These are phyloP conservation scores for Leuctra nigra DNA, from an alignment of 2,888 invertebrate genomes.

Conservation along the genomic window DNA sequence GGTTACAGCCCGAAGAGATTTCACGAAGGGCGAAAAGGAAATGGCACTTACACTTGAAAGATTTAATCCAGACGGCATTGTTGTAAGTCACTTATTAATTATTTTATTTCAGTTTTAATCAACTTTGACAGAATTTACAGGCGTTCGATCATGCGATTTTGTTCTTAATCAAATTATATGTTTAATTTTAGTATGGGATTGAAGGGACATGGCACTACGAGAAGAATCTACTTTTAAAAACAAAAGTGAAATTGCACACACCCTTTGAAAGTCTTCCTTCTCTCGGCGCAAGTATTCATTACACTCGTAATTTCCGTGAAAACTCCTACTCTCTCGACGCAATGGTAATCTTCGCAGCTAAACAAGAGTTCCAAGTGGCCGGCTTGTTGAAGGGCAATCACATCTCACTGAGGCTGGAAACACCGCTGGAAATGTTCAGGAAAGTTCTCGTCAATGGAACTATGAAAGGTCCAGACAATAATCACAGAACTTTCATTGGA, in stretches of 20 bases:
- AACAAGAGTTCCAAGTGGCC: constrained; percentile 5
- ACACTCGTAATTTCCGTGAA: neutral
- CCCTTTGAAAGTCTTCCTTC: constrained; percentile 47
- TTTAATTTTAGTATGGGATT: constrained; percentile 4
- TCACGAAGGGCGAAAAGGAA: constrained; percentile 55
- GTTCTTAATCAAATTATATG: too few species aligned
- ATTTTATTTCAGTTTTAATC: too few species aligned
- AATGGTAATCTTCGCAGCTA: constrained; percentile 1
- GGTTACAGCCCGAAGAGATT: constrained; percentile 60
- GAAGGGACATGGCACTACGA: constrained; percentile 10
- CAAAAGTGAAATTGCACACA: constrained; percentile 40
- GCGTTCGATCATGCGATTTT: too few species aligned
- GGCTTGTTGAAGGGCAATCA: neutral
- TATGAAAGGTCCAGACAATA: constrained; percentile 1
- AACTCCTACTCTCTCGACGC: neutral
- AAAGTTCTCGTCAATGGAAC: constrained; percentile 4
- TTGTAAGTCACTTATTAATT: constrained; percentile 20
- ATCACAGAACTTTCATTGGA: neutral
- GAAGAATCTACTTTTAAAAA: neutral
- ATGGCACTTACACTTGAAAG: constrained; percentile 54
- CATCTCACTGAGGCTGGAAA: constrained; percentile 1
- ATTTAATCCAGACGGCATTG: constrained; percentile 30
- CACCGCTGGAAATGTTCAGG: constrained; percentile 5
- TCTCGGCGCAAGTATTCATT: constrained; percentile 38
- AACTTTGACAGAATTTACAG: too few species aligned